Evolutionary conservation across 2,888 invertebrate genomes (phyloP).

Genomic region (Volucella bombylans): DNA sequence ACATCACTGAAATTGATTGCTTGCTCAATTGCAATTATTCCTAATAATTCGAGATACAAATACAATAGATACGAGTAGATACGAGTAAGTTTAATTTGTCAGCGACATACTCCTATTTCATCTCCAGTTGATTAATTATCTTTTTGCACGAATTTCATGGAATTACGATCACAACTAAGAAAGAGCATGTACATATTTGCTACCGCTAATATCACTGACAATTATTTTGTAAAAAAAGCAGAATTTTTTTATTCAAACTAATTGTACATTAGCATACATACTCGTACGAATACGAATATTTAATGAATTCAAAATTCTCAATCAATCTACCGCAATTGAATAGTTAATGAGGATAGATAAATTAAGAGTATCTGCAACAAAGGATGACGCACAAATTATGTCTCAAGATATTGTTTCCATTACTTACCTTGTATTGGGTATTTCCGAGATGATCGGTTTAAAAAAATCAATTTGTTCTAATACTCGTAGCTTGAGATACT

Average conservation of each 20-base stretch:
- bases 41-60: not conserved
- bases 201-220: too few relatives aligned
- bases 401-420: not conserved
- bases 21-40: conserved; percentile 14
- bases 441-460: conserved; percentile 55
- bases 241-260: too few relatives aligned
- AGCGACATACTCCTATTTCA: not conserved
- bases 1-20: not conserved
- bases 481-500: not conserved
- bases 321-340: too few relatives aligned
- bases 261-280: too few relatives aligned
- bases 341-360: too few relatives aligned
- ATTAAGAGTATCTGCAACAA: too few relatives aligned
- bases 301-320: too few relatives aligned
- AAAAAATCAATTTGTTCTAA: conserved; percentile 18
- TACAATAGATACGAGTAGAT: not conserved
- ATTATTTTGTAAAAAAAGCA: too few relatives aligned
- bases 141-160: conserved; percentile 9
- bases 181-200: not conserved
- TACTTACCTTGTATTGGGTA: conserved; percentile 48
- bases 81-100: conserved; percentile 2
- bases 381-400: not conserved
- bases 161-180: not conserved
- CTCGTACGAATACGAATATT: too few relatives aligned
- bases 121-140: not conserved